Percentiles rank a stretch among this genome's conserved stretches.
These are phyloP conservation scores for Meles meles DNA, from an alignment of 2,113 vertebrate species.

Conservation along the genomic window DNA sequence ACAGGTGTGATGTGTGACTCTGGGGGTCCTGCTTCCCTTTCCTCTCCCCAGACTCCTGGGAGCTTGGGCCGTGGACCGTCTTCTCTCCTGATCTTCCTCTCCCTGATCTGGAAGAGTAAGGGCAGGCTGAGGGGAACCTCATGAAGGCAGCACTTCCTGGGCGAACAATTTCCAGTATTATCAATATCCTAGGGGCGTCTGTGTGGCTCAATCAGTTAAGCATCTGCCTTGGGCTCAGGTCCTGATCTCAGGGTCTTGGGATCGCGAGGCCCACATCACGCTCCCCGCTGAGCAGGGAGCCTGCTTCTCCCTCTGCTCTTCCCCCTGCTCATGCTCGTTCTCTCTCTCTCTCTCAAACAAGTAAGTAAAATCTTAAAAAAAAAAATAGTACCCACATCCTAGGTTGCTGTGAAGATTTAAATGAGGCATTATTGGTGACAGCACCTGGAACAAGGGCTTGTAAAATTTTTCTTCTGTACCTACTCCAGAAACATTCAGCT, in stretches of 20 bases:
- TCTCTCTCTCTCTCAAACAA: not conserved
- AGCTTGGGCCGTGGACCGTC: not conserved
- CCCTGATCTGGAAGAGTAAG: not conserved
- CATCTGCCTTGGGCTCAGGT: not conserved
- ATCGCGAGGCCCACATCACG: rapidly evolving
- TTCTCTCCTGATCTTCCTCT: not conserved
- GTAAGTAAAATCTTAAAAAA: not conserved
- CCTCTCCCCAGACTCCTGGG: not conserved
- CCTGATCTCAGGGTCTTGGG: not conserved
- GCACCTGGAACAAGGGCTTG: not conserved
- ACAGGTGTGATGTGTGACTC: not conserved
- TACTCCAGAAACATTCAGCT: not conserved
- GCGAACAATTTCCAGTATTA: not conserved
- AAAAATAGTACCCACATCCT: not conserved
- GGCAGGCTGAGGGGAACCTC: not conserved
- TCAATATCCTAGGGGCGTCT: too few species aligned
- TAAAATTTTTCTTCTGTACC: not conserved
- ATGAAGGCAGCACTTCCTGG: not conserved
- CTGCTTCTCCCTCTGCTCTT: not conserved
- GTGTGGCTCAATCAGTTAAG: not conserved
- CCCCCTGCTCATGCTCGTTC: not conserved
- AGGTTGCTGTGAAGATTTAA: not conserved
- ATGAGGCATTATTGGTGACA: not conserved
- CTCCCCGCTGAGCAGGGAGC: not conserved
- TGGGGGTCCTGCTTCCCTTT: not conserved